Base-by-base conservation (phyloP, 2,113 vertebrate genomes). In the Labeo rohita region DNA sequence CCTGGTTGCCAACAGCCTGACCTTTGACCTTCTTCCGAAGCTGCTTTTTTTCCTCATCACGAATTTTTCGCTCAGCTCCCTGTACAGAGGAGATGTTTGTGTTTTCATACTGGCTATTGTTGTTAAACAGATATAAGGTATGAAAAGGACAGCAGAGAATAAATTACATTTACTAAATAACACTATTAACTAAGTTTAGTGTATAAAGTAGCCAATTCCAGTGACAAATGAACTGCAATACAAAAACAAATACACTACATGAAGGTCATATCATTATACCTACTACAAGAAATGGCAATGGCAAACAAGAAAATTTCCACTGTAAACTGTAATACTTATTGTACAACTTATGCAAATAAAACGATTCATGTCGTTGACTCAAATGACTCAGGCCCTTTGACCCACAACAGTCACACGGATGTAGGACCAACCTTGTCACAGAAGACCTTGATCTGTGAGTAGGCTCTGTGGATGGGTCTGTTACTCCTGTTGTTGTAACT, bases 401-500 rank as follows among this genome's bases (percentile, higher is more conserved):
- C 13, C 5, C 0, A 68, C 6, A 61, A 23, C 21, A 68, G 16
- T 8, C 76, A 39, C 28, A 61, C 10, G 0, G 36, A 21, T 15
- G 36, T 23, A 11, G 34, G 18, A 18, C 96, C 93, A 88, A 99
- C 98, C 96, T 99, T 99, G 93, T 99, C 98, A 65, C 98, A 99
- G 93, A 99, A 99, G 91, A 99, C 97, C 91, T 99, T 99, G 95
- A 99, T 99, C 93, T 99, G 97, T 76, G 97, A 97, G 93, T 96
- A 99, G 8, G 97, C 98, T 89, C 98, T 93, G 90, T 99, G 98
- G 89, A 99, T 97, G 15, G 98, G 98, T 90, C 97, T 97, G 94
- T 99, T 99, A 95, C 97, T 99, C 91, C 97, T 97, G 92, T 99
- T 99, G 91, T 99, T 99, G 92, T 99, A 99, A 94, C 98, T 99